Evolutionary conservation across 35 echinoderm and acorn worm genomes (phyloP), one percentile per base, ranked within the genome.

Genomic region (Amphiura filiformis): DNA sequence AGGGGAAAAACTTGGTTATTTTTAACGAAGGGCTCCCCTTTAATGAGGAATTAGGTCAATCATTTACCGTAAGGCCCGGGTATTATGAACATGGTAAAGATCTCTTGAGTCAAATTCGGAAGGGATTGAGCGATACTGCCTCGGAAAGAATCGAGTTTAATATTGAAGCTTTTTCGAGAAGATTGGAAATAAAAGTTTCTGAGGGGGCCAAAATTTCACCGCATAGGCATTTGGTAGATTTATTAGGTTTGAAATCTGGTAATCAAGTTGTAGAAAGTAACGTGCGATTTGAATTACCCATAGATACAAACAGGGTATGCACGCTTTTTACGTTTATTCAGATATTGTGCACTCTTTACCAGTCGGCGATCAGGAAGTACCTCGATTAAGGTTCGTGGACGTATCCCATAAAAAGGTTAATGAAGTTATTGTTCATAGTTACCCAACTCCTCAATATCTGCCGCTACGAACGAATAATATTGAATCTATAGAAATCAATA

Each of bases 261-360:
- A 17, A 18, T 36, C 31, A n/a, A 78, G 13, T 36, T 1, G 15
- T 78, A 17, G 20, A 18, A 18, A 36, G 34, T 18, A 78, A 0
- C 31, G 9, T 39, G 0, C 12, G 4, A 34, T 39, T 13, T 0
- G 26, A 35, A n/a, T 32, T 56, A 1, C 56, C 82, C 11, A 28
- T 39, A 0, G 56, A 84, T 37, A 2, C 61, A 17, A 34, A 85
- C 30, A 1, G 0, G 17, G 83, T 31, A 22, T 85, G 0, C 31
- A 85, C 76, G 36, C 1, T 44, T 38, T 88, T 22, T 88, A 32
- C 31, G 77, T 88, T 37, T 88, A 88, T 76, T 47, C 75, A 26
- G 86, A 88, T 38, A 81, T 88, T 56, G 36, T 87, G 23, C 52
- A 87, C 26, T 70, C 65, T 40, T 1, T 34, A 28, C 52, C 20